Percentiles rank a stretch among this genome's conserved stretches.
Conservation (phyloP, 2,113 vertebrate species). For the Pheucticus melanocephalus region DNA sequence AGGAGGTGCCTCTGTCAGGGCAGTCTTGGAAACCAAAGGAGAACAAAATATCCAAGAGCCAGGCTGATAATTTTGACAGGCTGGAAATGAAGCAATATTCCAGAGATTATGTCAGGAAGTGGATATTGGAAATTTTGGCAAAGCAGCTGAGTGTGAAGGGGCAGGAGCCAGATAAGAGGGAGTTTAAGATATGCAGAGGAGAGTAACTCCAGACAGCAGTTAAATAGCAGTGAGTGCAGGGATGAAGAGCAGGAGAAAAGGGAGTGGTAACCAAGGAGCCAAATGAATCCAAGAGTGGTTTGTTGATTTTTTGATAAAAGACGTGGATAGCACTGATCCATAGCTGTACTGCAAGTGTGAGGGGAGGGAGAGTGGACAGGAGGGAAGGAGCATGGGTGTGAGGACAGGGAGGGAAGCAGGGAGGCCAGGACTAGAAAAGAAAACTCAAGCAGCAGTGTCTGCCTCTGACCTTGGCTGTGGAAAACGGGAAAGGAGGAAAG, state of each 20-base stretch:
- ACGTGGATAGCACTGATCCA: neutral
- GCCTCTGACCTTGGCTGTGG: neutral
- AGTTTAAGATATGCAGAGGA: neutral
- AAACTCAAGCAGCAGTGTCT: neutral
- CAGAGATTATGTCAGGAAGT: neutral
- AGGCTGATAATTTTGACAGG: neutral
- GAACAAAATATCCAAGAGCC: neutral
- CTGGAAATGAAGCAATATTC: constrained; percentile 1
- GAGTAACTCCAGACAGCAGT: neutral
- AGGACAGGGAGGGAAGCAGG: neutral
- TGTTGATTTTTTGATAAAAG: neutral
- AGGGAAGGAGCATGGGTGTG: rapidly evolving
- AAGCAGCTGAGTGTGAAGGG: neutral
- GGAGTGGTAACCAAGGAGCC: neutral
- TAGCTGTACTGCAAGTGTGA: rapidly evolving
- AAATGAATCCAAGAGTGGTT: neutral
- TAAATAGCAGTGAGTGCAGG: rapidly evolving
- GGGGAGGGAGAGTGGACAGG: neutral
- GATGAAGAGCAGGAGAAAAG: neutral
- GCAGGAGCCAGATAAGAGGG: neutral
- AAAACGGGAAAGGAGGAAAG: neutral
- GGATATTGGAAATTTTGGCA: neutral
- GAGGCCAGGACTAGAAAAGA: neutral
- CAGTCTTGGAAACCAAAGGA: neutral
- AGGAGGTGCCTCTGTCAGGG: neutral